Percentiles rank a stretch among this genome's conserved stretches.
These are phyloP conservation scores for Eupithecia inturbata DNA, from an alignment of 2,888 invertebrate genomes.

Conservation along the genomic window DNA sequence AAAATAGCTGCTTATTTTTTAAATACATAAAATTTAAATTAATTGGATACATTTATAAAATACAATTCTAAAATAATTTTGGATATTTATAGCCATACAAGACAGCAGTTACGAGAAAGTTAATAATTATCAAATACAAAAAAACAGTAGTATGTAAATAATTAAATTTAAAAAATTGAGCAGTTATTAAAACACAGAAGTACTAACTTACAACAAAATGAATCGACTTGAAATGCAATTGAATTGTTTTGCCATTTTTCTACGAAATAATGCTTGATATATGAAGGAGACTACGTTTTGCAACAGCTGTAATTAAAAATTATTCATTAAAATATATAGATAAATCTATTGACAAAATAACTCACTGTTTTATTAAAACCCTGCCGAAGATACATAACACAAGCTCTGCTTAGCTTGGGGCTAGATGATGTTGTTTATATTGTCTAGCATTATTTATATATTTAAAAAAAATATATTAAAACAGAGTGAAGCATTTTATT, in stretches of 20 bases:
- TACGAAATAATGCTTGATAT: slow-evolving; percentile 66
- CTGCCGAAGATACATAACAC: neutral
- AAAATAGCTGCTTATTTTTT: slow-evolving; percentile 17
- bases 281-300: slow-evolving; percentile 68
- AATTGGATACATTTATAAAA: neutral
- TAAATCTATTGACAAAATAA: slow-evolving; percentile 82
- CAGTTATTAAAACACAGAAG: slow-evolving; percentile 21
- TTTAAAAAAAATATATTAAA: too few relatives aligned
- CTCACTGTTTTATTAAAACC: slow-evolving; percentile 55
- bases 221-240: slow-evolving; percentile 65
- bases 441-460: too few relatives aligned
- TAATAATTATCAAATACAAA: neutral
- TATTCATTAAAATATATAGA: slow-evolving; percentile 85
- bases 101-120: neutral
- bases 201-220: neutral
- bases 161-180: neutral
- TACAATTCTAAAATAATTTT: neutral
- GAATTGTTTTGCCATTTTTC: slow-evolving; percentile 73
- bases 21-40: neutral
- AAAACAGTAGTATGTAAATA: neutral
- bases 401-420: too few relatives aligned
- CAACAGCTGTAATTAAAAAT: slow-evolving; percentile 80
- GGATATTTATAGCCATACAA: neutral
- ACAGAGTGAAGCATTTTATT: too few relatives aligned
- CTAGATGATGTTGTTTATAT: too few relatives aligned